phyloP scores from a whole-genome alignment of 2,888 invertebrate species.

The Spodoptera exigua region DNA sequence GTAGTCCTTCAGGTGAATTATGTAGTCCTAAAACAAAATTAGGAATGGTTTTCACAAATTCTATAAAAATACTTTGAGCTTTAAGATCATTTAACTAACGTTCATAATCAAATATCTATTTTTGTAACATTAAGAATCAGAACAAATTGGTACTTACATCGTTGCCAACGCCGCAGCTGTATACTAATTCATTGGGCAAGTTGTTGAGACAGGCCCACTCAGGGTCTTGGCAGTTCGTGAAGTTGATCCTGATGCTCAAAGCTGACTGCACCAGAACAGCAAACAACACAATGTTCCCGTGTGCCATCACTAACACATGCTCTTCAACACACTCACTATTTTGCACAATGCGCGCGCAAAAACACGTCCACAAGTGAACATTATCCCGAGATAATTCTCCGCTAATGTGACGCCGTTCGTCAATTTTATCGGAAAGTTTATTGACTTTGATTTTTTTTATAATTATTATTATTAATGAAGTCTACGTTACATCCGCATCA shows the following conservation, averaged over 20 bases:
- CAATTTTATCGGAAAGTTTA: conserved; percentile 70
- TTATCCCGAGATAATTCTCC: conserved; percentile 75
- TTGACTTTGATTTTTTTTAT: conserved; percentile 55
- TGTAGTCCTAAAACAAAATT: conserved; percentile 84
- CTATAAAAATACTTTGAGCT: too few species aligned
- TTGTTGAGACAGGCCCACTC: conserved; percentile 84
- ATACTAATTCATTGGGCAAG: conserved; percentile 74
- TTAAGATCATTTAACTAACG: too few species aligned
- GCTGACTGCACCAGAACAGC: conserved; percentile 56
- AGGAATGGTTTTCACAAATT: not conserved
- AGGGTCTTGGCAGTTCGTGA: conserved; percentile 78
- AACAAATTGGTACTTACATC: conserved; percentile 73
- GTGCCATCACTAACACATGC: conserved; percentile 65
- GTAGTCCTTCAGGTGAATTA: conserved; percentile 86
- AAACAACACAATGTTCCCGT: conserved; percentile 56
- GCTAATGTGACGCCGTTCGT: conserved; percentile 63
- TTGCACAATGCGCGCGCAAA: conserved; percentile 63
- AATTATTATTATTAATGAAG: conserved; percentile 9
- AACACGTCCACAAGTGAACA: conserved; percentile 70
- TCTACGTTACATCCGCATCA: conserved; percentile 2
- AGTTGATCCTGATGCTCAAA: conserved; percentile 77
- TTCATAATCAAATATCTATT: too few species aligned
- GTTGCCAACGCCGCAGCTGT: conserved; percentile 71
- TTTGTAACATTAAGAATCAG: not conserved
- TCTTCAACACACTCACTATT: conserved; percentile 44